Conservation (phyloP, 2,113 vertebrate species). For the Nyctereutes procyonoides region DNA sequence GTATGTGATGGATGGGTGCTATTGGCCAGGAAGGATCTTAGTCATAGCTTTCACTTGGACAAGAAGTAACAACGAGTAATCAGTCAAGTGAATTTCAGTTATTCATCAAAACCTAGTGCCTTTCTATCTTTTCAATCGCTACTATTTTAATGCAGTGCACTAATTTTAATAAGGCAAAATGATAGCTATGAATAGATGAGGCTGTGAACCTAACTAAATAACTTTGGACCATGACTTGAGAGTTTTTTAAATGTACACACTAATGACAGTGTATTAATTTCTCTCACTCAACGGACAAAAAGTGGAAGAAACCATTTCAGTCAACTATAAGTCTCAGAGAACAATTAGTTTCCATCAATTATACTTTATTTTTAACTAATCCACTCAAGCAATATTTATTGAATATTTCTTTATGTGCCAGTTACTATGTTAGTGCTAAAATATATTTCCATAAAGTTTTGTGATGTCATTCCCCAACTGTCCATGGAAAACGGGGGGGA, state of each 20-base stretch:
- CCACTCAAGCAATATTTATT: not conserved
- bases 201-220: not conserved
- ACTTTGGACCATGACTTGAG: not conserved
- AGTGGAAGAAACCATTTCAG: not conserved
- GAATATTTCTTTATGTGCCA: not conserved
- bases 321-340: conserved; percentile 16
- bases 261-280: not conserved
- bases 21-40: not conserved
- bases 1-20: not conserved
- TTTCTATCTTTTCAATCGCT: not conserved
- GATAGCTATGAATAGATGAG: not conserved
- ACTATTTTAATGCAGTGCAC: not conserved
- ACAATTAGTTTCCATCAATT: not conserved
- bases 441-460: not conserved
- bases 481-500: not conserved
- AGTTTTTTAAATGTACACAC: conserved; percentile 16
- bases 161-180: not conserved
- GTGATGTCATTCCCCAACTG: not conserved
- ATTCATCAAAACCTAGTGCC: not conserved
- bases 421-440: not conserved
- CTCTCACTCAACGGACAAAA: not conserved
- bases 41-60: not conserved
- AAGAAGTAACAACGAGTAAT: not conserved
- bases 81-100: not conserved
- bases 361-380: not conserved